A percentile compares a stretch with the other conserved stretches of the same genome.
Conservation (phyloP, 2,888 invertebrate genomes). For the Bibio marci region DNA sequence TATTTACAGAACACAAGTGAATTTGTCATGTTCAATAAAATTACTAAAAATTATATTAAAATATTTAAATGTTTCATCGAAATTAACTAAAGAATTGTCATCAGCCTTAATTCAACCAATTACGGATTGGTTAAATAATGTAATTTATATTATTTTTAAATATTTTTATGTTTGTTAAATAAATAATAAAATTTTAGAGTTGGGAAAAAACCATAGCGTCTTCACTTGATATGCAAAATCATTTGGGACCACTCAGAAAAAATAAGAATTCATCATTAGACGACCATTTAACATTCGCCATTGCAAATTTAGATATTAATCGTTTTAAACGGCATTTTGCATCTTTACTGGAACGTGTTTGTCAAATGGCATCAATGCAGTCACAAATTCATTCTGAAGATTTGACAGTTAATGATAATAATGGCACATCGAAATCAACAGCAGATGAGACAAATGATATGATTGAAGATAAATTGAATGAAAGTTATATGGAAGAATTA, state of each 20-base stretch:
- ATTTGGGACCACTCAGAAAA: constrained; percentile 23
- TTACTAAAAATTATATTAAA: constrained; percentile 21
- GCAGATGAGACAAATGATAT: no score
- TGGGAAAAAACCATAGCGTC: constrained; percentile 28
- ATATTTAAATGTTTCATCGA: constrained; percentile 21
- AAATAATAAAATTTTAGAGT: constrained; percentile 15
- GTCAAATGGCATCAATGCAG: constrained; percentile 20
- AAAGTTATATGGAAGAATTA: no score
- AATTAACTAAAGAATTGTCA: constrained; percentile 18
- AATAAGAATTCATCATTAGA: constrained; percentile 14
- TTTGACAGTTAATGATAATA: no score
- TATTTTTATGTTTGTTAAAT: not conserved
- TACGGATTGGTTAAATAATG: constrained; percentile 26
- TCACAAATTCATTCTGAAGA: no score
- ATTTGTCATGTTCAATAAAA: constrained; percentile 22
- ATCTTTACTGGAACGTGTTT: constrained; percentile 23
- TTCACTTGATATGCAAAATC: constrained; percentile 26
- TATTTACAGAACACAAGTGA: constrained; percentile 18
- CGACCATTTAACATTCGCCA: constrained; percentile 5
- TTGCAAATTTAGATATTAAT: constrained; percentile 20
- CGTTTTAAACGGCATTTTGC: constrained; percentile 23
- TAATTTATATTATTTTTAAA: constrained; percentile 6
- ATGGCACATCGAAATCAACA: no score
- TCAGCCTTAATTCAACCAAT: constrained; percentile 21
- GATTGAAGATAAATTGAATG: no score